Conservation (phyloP, 2,797 vertebrate species). For the Crypturellus tataupa region DNA sequence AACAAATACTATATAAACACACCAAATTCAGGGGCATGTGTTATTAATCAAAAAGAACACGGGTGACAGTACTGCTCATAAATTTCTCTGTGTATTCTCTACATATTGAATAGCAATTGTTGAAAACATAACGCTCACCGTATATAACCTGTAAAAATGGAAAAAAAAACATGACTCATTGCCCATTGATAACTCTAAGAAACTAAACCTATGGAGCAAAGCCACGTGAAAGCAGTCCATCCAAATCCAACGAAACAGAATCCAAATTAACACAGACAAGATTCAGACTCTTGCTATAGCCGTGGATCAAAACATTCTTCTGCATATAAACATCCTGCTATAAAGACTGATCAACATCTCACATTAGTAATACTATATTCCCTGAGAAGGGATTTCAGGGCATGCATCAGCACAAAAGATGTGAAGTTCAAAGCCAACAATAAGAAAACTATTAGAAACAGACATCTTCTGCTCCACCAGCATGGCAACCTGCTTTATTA, state of each 20-base stretch:
- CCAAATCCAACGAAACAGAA: conserved; percentile 59
- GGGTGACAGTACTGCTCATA: conserved; percentile 16
- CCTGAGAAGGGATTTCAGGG: conserved; percentile 63
- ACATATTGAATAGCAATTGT: conserved; percentile 37
- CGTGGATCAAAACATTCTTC: conserved; percentile 72
- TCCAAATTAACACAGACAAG: conserved; percentile 26
- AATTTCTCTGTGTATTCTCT: conserved; percentile 28
- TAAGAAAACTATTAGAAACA: conserved; percentile 82
- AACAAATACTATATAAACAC: conserved; percentile 54
- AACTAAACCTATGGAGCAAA: conserved; percentile 33
- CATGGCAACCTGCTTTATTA: conserved; percentile 68
- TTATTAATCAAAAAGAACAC: conserved; percentile 42
- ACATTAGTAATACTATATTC: conserved; percentile 69
- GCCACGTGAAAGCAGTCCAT: conserved; percentile 55
- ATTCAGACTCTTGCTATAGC: conserved; percentile 41
- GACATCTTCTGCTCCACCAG: conserved; percentile 58
- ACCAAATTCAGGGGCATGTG: conserved; percentile 29
- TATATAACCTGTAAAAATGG: conserved; percentile 33
- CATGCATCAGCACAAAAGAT: conserved; percentile 62
- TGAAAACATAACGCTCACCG: conserved; percentile 52
- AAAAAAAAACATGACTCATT: background rate
- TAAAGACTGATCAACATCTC: conserved; percentile 64
- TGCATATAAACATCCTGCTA: conserved; percentile 72
- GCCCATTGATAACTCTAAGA: conserved; percentile 50
- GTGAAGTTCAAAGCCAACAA: conserved; percentile 79